Conservation (phyloP, 2,888 invertebrate species). For the Eugnorisma glareosa region DNA sequence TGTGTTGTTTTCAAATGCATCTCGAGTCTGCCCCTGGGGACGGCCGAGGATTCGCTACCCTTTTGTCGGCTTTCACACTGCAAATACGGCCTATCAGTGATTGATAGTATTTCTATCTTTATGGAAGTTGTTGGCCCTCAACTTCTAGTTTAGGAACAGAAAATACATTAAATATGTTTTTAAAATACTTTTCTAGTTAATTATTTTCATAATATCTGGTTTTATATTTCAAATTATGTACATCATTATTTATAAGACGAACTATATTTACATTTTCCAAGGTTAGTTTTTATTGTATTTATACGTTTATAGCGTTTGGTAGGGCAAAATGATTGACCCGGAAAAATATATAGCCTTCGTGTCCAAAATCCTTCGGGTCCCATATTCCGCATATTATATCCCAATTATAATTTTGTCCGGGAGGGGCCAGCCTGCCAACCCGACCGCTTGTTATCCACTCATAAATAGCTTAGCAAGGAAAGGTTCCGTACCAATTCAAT, state of each 20-base stretch:
- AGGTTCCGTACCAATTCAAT: slow-evolving; percentile 85
- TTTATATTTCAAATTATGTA: background rate
- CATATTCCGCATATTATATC: slow-evolving; percentile 84
- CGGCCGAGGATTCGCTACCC: slow-evolving; percentile 42
- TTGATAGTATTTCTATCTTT: slow-evolving; percentile 42
- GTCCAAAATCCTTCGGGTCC: slow-evolving; percentile 76
- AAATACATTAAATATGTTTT: background rate
- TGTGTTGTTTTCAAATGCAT: slow-evolving; percentile 76
- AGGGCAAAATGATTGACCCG: slow-evolving; percentile 75
- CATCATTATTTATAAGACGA: background rate
- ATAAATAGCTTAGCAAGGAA: slow-evolving; percentile 87
- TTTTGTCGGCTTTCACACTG: slow-evolving; percentile 52
- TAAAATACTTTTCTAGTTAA: background rate
- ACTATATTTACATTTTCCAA: slow-evolving; percentile 19
- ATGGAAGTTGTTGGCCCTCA: background rate
- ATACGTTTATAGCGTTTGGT: slow-evolving; percentile 47
- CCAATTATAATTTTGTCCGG: slow-evolving; percentile 87
- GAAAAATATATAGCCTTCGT: slow-evolving; percentile 72
- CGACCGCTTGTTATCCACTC: slow-evolving; percentile 84
- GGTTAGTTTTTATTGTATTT: slow-evolving; percentile 43
- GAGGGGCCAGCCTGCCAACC: slow-evolving; percentile 71
- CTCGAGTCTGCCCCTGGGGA: slow-evolving; percentile 60
- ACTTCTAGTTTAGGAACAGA: background rate
- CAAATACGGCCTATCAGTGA: slow-evolving; percentile 50
- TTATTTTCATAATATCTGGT: background rate